phyloP scores from a whole-genome alignment of 1,140 invertebrate species.

The Pissodes strobi region DNA sequence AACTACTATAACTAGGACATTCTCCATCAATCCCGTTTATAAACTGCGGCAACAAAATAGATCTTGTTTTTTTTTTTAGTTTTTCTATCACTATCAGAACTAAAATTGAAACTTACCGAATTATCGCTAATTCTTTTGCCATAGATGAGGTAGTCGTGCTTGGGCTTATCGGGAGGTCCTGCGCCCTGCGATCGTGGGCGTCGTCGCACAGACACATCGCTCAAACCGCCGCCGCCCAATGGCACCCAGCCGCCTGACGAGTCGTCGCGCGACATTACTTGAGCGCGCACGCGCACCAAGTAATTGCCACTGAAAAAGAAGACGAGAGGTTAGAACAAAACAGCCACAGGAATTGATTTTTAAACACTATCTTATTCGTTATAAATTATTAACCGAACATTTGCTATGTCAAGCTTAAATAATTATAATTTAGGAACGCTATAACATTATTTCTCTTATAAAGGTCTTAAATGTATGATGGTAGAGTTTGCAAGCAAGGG shows the following conservation, averaged over 20 bases:
- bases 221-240: constrained; percentile 88
- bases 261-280: constrained; percentile 98
- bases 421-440: too few relatives aligned
- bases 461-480: too few relatives aligned
- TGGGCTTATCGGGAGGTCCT: constrained; percentile 56
- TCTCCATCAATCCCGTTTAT: too few relatives aligned
- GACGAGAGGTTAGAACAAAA: not conserved
- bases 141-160: constrained; percentile 87
- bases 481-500: too few relatives aligned
- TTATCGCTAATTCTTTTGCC: constrained; percentile 90
- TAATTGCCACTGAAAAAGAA: constrained; percentile 77
- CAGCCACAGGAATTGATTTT: not conserved
- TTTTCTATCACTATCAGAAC: too few relatives aligned
- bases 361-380: too few relatives aligned
- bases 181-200: constrained; percentile 58
- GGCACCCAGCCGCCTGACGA: constrained; percentile 95
- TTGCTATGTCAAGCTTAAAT: too few relatives aligned
- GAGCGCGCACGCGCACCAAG: constrained; percentile 94
- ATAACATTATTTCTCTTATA: too few relatives aligned
- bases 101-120: constrained; percentile 71
- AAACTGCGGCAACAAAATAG: too few relatives aligned
- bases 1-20: too few relatives aligned
- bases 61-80: too few relatives aligned
- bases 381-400: too few relatives aligned
- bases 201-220: constrained; percentile 86